Evolutionary conservation across 2,888 invertebrate genomes (phyloP), one percentile per base, ranked within the genome.

Genomic region (Agonopterix subpropinquella): DNA sequence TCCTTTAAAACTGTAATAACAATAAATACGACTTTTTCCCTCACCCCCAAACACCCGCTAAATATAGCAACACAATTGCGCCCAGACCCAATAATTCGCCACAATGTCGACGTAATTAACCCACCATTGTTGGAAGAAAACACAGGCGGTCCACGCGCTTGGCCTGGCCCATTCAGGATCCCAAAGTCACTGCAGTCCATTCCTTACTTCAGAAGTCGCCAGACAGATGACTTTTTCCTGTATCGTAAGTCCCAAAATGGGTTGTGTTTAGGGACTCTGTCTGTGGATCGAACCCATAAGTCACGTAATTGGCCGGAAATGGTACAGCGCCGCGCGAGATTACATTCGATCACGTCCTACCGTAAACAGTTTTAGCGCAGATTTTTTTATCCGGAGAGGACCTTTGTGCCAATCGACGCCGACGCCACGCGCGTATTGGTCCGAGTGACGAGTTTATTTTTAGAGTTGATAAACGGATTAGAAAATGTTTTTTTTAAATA

Each of bases 291-390:
- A 28, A 28, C 28, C 28, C 28, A 28, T 70, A 73, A 74, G 74
- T 73, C 77, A 77, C 77, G 78, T 79, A 77, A 80, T 80, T 78
- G 79, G 63, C 59, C 70, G 78, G 77, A 80, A 78, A 77, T 76
- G 72, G 77, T 67, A 72, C 71, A 72, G 70, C 70, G 69, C 68
- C 68, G 64, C 58, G 64, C 67, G 65, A 69, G 74, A 79, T 77
- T 75, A 75, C 76, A 69, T 75, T 74, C 77, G 77, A 77, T 78
- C 78, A 77, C 79, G 77, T 79, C 52, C 64, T 59, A 59, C 54
- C 65, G 72, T 80, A 78, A 79, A 77, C 77, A 72, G 78, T 76
- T 80, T 28, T 80, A 77, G 72, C 67, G 65, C 60, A 55, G 77
- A 74, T 75, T 78, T 73, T 75, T 45, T 44, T 44, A 36, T 36